Base-by-base conservation (phyloP, 2,797 vertebrate genomes). In the Scyliorhinus canicula region DNA sequence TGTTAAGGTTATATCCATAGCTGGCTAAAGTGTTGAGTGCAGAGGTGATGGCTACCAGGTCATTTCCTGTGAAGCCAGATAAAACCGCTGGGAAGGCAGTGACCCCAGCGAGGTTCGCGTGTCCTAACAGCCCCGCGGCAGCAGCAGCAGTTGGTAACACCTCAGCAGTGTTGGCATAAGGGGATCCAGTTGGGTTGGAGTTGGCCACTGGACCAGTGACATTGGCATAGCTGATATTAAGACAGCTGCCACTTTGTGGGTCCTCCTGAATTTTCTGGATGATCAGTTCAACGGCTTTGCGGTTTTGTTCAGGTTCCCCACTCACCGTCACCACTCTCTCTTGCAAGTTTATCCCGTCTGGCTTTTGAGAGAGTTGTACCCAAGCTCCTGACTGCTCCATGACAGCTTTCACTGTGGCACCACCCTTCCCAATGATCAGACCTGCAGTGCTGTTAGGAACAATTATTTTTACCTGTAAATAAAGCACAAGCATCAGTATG, bases 261-360 rank as follows among this genome's bases (percentile, higher is more conserved):
- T 98, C 98, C 97, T 98, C 98, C 97, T 98, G 98, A 97, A 98
- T 98, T 97, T 98, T 98, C 97, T 98, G 98, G 97, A 98, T 98
- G 97, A 98, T 98, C 97, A 98, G 97, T 97, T 98, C 98, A 96
- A 98, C 98, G 97, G 98, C 98, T 97, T 98, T 98, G 96, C 98
- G 97, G 97, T 98, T 98, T 97, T 98, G 98, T 97, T 98, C 98
- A 95, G 98, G 97, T 97, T 98, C 98, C 97, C 98, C 98, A 97
- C 98, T 98, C 97, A 98, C 98, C 97, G 98, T 98, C 97, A 98
- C 98, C 97, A 98, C 98, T 97, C 98, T 97, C 97, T 98, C 98
- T 97, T 98, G 98, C 97, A 98, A 97, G 97, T 98, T 98, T 97
- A 98, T 98, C 97, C 98, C 98, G 97, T 98, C 98, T 95, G 98